A percentile compares a stretch with the other conserved stretches of the same genome.
phyloP scores from a whole-genome alignment of 2,888 invertebrate genomes.

The Drosophila acutilabella region DNA sequence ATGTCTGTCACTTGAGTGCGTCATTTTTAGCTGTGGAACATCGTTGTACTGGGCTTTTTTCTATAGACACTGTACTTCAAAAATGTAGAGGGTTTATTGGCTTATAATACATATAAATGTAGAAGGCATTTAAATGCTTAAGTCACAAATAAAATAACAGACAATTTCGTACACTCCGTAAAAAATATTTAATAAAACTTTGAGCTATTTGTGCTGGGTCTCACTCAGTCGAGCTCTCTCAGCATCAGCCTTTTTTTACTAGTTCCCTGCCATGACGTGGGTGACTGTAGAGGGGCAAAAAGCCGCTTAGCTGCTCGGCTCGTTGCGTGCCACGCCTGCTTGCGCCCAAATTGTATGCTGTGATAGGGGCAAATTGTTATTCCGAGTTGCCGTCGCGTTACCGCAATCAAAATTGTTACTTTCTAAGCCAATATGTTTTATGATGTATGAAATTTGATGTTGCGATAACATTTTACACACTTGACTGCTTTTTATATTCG shows the following conservation, averaged over 20 bases:
- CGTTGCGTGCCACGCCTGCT: constrained; percentile 66
- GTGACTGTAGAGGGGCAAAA: constrained; percentile 3
- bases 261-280: too few relatives aligned
- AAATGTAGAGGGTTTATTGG: background rate
- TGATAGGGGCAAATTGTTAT: constrained; percentile 56
- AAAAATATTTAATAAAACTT: too few relatives aligned
- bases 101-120: too few relatives aligned
- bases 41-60: constrained; percentile 14
- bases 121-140: too few relatives aligned
- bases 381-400: constrained; percentile 67
- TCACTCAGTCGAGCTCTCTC: too few relatives aligned
- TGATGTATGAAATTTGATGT: constrained; percentile 83
- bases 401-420: constrained; percentile 81
- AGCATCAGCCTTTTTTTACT: too few relatives aligned
- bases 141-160: too few relatives aligned
- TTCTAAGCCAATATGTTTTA: constrained; percentile 83
- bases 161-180: too few relatives aligned
- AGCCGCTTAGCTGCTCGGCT: constrained; percentile 56
- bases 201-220: too few relatives aligned
- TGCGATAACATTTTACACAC: constrained; percentile 81
- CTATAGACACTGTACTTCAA: background rate
- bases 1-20: constrained; percentile 31
- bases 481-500: constrained; percentile 71
- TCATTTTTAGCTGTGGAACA: constrained; percentile 35
- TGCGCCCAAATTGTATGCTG: constrained; percentile 36